Evolutionary conservation across 2,113 vertebrate species (phyloP).

Genomic region (Apodemus sylvaticus): DNA sequence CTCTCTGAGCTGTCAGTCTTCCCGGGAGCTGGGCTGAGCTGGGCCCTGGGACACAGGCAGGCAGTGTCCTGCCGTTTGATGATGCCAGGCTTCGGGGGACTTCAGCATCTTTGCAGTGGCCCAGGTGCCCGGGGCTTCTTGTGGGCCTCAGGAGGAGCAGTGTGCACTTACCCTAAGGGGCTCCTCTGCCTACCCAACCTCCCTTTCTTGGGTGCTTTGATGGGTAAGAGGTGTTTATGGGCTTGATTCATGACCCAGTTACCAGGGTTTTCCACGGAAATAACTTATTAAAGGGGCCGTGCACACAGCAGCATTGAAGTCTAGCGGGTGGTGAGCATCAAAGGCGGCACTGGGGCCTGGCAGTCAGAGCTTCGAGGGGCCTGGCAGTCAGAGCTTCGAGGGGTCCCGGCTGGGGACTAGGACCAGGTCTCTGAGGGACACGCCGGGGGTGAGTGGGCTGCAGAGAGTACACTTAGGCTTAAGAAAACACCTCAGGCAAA

Average conservation of each 20-base stretch:
- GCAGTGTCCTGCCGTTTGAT: slow-evolving; percentile 58
- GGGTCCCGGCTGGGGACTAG: slow-evolving; percentile 50
- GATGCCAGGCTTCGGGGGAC: neutral
- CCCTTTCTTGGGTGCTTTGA: slow-evolving; percentile 84
- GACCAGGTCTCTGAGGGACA: neutral
- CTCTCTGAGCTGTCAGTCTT: slow-evolving; percentile 81
- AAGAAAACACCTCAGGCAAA: slow-evolving; percentile 69
- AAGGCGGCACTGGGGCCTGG: slow-evolving; percentile 76
- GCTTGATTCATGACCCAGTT: slow-evolving; percentile 86
- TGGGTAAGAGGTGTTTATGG: slow-evolving; percentile 87
- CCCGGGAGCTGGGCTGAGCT: neutral
- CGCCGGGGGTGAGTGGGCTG: neutral
- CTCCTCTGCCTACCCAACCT: slow-evolving; percentile 26
- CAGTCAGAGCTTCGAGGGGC: slow-evolving; percentile 76
- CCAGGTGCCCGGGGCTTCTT: slow-evolving; percentile 8
- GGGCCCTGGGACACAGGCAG: slow-evolving; percentile 42
- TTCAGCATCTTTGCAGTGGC: neutral
- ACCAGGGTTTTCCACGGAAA: slow-evolving; percentile 90
- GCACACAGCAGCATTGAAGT: slow-evolving; percentile 82
- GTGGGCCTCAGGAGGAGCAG: slow-evolving; percentile 37
- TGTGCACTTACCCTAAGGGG: slow-evolving; percentile 81
- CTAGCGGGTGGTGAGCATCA: slow-evolving; percentile 82
- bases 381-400: slow-evolving; percentile 75
- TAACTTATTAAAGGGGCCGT: slow-evolving; percentile 87
- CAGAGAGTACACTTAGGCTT: slow-evolving; percentile 69